Evolutionary conservation across 2,113 vertebrate species (phyloP).

Genomic region (Anarhynchus alexandrinus): DNA sequence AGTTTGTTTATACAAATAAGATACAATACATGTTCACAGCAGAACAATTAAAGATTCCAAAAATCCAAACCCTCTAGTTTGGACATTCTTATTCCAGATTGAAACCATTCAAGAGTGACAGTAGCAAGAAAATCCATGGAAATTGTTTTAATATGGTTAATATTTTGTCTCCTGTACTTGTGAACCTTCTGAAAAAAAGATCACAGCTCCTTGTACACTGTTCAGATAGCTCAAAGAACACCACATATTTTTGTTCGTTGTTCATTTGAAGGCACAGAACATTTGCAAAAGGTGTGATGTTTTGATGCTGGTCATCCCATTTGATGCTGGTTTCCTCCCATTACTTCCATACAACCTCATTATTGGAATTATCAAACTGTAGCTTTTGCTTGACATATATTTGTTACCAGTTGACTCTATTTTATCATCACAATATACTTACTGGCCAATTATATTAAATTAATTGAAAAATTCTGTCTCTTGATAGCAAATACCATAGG

Average conservation of each 20-base stretch:
- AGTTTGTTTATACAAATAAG: background rate
- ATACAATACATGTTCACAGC: background rate
- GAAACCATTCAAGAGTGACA: background rate
- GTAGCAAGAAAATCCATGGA: background rate
- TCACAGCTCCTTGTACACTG: background rate
- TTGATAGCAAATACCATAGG: background rate
- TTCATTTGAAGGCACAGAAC: background rate
- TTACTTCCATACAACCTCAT: background rate
- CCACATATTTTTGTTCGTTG: background rate
- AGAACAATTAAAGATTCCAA: background rate
- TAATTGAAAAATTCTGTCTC: background rate
- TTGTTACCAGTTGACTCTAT: background rate
- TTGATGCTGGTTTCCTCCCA: background rate
- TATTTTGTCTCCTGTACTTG: background rate
- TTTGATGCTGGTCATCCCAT: background rate
- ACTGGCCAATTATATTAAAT: background rate
- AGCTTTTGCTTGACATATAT: background rate
- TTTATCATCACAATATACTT: background rate
- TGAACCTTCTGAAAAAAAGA: background rate
- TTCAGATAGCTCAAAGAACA: background rate
- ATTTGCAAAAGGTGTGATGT: background rate
- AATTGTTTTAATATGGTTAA: background rate
- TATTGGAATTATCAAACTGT: background rate
- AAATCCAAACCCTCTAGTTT: background rate
- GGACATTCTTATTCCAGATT: background rate